phyloP scores from a whole-genome alignment of 2,797 vertebrate species.

The Chaenodraco wilsoni region DNA sequence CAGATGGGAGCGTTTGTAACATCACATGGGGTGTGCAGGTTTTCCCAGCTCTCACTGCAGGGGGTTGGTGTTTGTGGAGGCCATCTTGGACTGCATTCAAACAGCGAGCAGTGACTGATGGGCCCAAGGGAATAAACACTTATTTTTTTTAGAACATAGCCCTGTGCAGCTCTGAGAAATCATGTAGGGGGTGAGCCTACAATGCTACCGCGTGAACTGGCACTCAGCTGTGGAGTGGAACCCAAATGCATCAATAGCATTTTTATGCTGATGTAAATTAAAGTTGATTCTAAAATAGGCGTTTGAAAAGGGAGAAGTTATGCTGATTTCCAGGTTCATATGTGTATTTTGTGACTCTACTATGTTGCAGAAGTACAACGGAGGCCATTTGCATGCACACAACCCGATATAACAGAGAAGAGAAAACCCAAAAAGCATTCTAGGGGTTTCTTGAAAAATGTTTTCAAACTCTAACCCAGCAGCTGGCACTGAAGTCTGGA shows the following conservation, averaged over 20 bases:
- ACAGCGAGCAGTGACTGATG: conserved; percentile 70
- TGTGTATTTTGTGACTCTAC: too few species aligned
- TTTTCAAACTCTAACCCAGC: neutral
- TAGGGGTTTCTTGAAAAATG: neutral
- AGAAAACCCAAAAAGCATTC: too few species aligned
- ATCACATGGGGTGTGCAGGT: conserved; percentile 47
- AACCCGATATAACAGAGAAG: too few species aligned
- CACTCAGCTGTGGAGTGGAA: conserved; percentile 40
- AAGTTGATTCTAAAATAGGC: neutral
- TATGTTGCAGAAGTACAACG: too few species aligned
- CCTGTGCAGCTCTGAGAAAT: conserved; percentile 49
- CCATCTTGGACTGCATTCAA: conserved; percentile 67
- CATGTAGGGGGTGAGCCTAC: conserved; percentile 55
- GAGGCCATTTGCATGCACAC: too few species aligned
- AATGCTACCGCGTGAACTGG: conserved; percentile 64
- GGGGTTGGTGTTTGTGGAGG: conserved; percentile 19
- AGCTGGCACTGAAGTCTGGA: neutral
- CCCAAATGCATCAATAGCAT: conserved; percentile 43
- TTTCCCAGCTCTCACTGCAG: conserved; percentile 42
- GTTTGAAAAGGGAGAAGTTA: neutral
- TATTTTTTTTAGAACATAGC: conserved; percentile 14
- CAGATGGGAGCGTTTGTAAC: conserved; percentile 57
- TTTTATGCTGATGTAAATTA: conserved; percentile 45
- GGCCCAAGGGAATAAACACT: conserved; percentile 66
- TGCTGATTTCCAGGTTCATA: too few species aligned